phyloP scores from a whole-genome alignment of 2,113 vertebrate species.

The Nothobranchius kuhntae region DNA sequence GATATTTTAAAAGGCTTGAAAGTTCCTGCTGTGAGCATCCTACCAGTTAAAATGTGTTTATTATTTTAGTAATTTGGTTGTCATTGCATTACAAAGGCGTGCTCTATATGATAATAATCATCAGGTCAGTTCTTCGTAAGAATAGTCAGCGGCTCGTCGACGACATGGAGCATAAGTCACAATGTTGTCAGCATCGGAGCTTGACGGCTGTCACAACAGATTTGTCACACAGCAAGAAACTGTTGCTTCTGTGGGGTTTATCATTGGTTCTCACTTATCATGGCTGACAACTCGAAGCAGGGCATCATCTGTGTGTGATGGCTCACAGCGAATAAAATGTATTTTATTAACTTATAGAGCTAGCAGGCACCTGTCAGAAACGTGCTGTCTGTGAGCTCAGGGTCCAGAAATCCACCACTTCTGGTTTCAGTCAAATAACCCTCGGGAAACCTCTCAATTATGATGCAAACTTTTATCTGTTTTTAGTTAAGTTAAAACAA shows the following conservation, averaged over 20 bases:
- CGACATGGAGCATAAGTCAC: slow-evolving; percentile 61
- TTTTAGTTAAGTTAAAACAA: no score
- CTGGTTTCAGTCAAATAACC: no score
- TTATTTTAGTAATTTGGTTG: no score
- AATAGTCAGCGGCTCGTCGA: slow-evolving; percentile 29
- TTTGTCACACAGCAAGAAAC: slow-evolving; percentile 53
- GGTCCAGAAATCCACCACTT: no score
- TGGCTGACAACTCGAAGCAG: slow-evolving; percentile 59
- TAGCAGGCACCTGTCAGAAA: slow-evolving; percentile 19
- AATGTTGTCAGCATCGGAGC: slow-evolving; percentile 50
- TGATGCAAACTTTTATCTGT: background rate
- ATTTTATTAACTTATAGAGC: slow-evolving; percentile 23
- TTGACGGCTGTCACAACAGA: slow-evolving; percentile 54
- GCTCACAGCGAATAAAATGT: slow-evolving; percentile 11
- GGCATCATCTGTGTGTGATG: slow-evolving; percentile 24
- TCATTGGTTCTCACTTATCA: slow-evolving; percentile 57
- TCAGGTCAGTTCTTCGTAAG: slow-evolving; percentile 37
- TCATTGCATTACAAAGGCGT: background rate
- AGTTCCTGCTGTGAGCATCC: no score
- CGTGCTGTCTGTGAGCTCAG: background rate
- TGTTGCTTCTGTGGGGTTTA: slow-evolving; percentile 50
- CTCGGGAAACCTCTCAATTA: no score
- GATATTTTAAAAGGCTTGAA: no score
- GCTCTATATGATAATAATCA: slow-evolving; percentile 8
- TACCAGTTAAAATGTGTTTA: no score